Evolutionary conservation across 2,113 vertebrate genomes (phyloP).

Genomic region (Salvelinus alpinus): DNA sequence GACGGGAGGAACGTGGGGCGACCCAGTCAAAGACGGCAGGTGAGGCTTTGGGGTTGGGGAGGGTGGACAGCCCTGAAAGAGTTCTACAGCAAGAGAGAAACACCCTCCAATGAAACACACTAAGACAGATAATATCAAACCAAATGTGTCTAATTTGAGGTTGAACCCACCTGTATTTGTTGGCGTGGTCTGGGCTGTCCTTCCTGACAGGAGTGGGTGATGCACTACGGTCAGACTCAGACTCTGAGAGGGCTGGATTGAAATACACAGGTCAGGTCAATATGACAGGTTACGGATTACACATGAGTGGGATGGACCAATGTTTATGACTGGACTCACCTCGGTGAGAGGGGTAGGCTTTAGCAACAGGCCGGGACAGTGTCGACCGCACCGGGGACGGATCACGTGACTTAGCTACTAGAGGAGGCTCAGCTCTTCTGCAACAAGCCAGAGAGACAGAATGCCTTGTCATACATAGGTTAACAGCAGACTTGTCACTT

Average conservation of each 20-base stretch:
- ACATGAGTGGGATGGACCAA: not conserved
- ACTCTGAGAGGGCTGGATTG: conserved; percentile 66
- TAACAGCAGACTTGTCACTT: too few species aligned
- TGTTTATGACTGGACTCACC: conserved; percentile 52
- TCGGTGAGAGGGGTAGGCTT: conserved; percentile 56
- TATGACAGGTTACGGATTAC: not conserved
- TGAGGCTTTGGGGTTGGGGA: conserved; percentile 56
- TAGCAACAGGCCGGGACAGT: conserved; percentile 48
- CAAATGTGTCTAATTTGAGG: not conserved
- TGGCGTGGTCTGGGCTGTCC: conserved; percentile 45
- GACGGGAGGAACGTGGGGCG: conserved; percentile 40
- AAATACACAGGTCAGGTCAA: not conserved
- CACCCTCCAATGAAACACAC: not conserved
- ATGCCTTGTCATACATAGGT: too few species aligned
- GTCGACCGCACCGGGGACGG: conserved; percentile 68
- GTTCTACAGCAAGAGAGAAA: conserved; percentile 50
- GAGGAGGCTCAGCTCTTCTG: conserved; percentile 54
- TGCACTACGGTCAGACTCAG: conserved; percentile 69
- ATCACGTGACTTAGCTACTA: conserved; percentile 61
- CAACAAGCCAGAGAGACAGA: not conserved
- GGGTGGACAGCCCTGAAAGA: conserved; percentile 67
- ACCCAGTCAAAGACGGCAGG: conserved; percentile 53
- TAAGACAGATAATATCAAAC: conserved; percentile 14
- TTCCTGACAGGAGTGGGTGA: conserved; percentile 61
- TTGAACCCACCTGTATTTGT: conserved; percentile 68